Evolutionary conservation across 1,140 invertebrate genomes (phyloP), one percentile per base, ranked within the genome.

Genomic region (Geopemphigus sp.): DNA sequence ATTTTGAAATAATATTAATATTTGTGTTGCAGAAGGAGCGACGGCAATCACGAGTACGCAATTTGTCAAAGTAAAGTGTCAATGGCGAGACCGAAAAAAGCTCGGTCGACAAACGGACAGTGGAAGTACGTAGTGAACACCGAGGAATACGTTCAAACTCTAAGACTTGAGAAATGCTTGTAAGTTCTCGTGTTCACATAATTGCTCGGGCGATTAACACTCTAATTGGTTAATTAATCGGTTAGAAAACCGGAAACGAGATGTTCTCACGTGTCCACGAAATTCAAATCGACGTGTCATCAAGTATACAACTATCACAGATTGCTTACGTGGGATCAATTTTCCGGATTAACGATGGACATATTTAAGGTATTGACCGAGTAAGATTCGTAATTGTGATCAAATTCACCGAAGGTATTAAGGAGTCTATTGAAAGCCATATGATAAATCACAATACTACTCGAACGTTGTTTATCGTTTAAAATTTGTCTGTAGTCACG

Each of bases 61-160:
- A 78, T 78, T 50, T 94, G 94, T 84, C 91, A 92, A 1, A 93
- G 92, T n/a, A 90, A 91, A 54, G 90, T 94, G n/a, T 92, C 92
- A 82, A 94, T 94, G 83, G 93, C 92, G 0, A 87, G 91, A 54
- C 93, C 93, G 0, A 93, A 94, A 85, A 88, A 93, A 82, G 94
- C 93, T 0, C 88, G 91, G 81, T 92, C 92, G 5, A 93, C 91
- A 32, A 92, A 90, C 22, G 93, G 93, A 1, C 88, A 91, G 81
- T 95, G 94, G 94, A 95, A 95, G 83, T 94, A 92, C 82, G 93
- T 95, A 81, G 93, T 95, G 59, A 95, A 95, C 82, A 93, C 93
- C 1, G 92, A 90, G 0, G 92, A 94, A 80, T 93, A 95, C 83
- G 94, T 93, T 1, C 94, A 95, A 85, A 95, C 93, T 0, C 84